phyloP scores from a whole-genome alignment of 2,888 invertebrate species.

The Bombylius major region DNA sequence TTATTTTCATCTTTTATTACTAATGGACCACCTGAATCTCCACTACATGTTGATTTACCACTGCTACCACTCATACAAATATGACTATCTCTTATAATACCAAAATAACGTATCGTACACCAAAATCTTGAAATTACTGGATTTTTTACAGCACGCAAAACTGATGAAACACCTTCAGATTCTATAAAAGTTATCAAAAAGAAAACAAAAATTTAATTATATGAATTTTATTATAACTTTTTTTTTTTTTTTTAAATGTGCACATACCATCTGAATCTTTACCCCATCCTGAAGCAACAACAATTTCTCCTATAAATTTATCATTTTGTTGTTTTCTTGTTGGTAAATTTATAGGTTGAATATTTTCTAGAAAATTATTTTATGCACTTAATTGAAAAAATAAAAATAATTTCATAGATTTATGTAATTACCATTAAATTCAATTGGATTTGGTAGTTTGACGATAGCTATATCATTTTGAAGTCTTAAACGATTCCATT shows the following conservation, averaged over 20 bases:
- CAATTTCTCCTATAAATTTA: constrained; percentile 18
- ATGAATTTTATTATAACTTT: too few species aligned
- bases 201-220: neutral
- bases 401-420: neutral
- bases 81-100: constrained; percentile 15
- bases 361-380: constrained; percentile 12
- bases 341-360: constrained; percentile 24
- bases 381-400: neutral
- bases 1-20: constrained; percentile 8
- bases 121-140: constrained; percentile 20
- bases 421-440: constrained; percentile 6
- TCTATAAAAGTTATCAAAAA: constrained; percentile 10
- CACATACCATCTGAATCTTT: constrained; percentile 21
- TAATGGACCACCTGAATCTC: constrained; percentile 32
- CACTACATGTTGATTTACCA: constrained; percentile 25
- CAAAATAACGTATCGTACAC: constrained; percentile 21
- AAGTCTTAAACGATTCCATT: constrained; percentile 23
- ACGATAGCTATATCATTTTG: constrained; percentile 10
- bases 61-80: constrained; percentile 19
- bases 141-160: constrained; percentile 19
- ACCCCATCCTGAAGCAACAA: constrained; percentile 28
- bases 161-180: constrained; percentile 17
- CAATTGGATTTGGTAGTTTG: constrained; percentile 2
- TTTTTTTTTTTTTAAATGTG: too few species aligned
- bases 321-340: constrained; percentile 11